These are phyloP conservation scores for Trogon melanurus DNA, from an alignment of 2,113 vertebrate genomes.

Conservation along the genomic window DNA sequence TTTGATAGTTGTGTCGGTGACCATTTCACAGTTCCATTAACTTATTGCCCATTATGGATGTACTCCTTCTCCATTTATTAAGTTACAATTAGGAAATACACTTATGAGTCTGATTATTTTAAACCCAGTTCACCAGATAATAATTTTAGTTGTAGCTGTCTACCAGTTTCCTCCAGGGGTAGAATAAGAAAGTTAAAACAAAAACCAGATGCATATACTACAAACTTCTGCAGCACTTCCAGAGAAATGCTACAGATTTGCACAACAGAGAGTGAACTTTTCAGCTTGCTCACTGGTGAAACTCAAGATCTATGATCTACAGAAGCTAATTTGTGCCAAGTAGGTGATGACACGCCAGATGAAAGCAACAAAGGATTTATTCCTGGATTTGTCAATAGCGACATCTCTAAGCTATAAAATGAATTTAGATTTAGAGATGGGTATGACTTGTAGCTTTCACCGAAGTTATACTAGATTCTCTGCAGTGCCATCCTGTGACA, in stretches of 20 bases:
- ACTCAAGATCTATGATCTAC: neutral
- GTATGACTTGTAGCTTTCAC: neutral
- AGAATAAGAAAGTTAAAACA: neutral
- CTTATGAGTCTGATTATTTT: neutral
- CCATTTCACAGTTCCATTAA: neutral
- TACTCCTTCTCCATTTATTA: neutral
- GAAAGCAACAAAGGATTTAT: slow-evolving; percentile 32
- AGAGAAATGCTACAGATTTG: slow-evolving; percentile 1
- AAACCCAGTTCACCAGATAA: neutral
- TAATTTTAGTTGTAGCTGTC: neutral
- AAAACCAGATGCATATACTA: neutral
- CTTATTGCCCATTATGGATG: neutral
- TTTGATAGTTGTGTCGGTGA: neutral
- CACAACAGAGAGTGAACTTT: neutral
- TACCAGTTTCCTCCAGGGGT: neutral
- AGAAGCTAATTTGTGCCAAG: slow-evolving; percentile 31
- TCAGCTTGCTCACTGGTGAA: neutral
- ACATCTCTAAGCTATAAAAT: neutral
- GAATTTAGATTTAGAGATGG: slow-evolving; percentile 43
- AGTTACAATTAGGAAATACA: neutral
- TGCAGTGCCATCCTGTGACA: slow-evolving; percentile 9
- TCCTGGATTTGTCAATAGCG: slow-evolving; percentile 4
- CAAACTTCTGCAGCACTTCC: neutral
- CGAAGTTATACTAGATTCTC: slow-evolving; percentile 29
- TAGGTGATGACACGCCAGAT: slow-evolving; percentile 15